Base-by-base conservation (phyloP, 2,797 vertebrate species). In the Hippopotamyrus pictus region DNA sequence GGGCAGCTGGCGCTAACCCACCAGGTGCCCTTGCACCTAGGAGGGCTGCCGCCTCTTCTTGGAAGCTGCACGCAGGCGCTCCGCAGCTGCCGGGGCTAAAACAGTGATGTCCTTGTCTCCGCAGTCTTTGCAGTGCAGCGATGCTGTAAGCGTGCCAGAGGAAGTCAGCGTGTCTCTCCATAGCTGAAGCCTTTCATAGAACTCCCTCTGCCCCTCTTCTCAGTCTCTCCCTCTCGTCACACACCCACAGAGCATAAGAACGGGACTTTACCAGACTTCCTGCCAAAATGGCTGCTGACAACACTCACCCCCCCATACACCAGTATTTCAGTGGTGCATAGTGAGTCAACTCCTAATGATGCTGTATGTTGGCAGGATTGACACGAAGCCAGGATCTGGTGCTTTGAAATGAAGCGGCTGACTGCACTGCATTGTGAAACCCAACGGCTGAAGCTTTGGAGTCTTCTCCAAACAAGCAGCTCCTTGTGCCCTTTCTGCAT, bases 401-500 rank as follows among this genome's bases (percentile, higher is more conserved):
- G 48, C 84, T 54, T 86, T 54, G 84, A 54, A 53, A 53, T n/a
- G 48, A 53, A 11, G 50, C 48, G 41, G 46, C 46, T 25, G 50
- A 46, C 83, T 48, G 22, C 51, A 19, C n/a, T 29, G 25, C n/a
- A 29, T 86, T 53, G 50, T 86, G 50, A 86, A 86, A 51, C 22
- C 48, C 82, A 22, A 85, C 3, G 41, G 83, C 11, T 14, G 22
- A 85, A 44, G 33, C 76, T 82, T 19, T 9, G 41, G 41, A n/a
- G 76, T 44, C 17, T 82, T 46, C 50, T 53, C 50, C 14, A 25
- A 53, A 51, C 84, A 86, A 54, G 84, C 50, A 86, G 51, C 84
- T 50, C 76, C n/a, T 86, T 86, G 84, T 86, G 83, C 84, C 84
- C 50, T 51, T 86, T 51, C n/a, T 25, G 44, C 76, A 46, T 46